phyloP scores from a whole-genome alignment of 2,113 vertebrate genomes.

The Sisor rabdophorus region DNA sequence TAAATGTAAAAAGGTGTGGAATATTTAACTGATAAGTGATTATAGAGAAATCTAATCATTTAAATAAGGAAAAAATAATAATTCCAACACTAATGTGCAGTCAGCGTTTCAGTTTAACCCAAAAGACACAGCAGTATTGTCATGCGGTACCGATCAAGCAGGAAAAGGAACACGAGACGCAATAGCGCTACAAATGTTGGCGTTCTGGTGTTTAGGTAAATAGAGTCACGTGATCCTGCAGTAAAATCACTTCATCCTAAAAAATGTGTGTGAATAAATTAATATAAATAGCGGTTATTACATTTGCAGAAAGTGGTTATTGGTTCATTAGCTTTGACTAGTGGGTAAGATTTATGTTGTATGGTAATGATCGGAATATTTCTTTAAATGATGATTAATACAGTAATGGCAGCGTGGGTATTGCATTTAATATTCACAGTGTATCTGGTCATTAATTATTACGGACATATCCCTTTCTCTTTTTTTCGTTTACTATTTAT shows the following conservation, averaged over 20 bases:
- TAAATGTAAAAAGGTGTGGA: no score
- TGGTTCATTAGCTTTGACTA: not conserved
- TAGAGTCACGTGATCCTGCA: not conserved
- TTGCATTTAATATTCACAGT: not conserved
- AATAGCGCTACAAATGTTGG: not conserved
- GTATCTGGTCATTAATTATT: not conserved
- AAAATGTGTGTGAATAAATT: not conserved
- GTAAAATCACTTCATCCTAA: not conserved
- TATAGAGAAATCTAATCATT: no score
- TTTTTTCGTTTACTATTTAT: no score
- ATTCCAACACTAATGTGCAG: no score
- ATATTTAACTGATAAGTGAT: no score
- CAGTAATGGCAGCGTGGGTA: not conserved
- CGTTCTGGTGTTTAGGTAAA: not conserved
- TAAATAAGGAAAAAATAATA: no score
- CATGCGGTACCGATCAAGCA: no score
- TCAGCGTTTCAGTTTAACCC: no score
- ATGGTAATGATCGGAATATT: not conserved
- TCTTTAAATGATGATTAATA: not conserved
- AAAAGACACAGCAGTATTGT: no score
- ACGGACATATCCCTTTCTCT: no score
- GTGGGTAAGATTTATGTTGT: not conserved
- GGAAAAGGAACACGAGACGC: no score
- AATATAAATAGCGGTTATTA: conserved; percentile 6
- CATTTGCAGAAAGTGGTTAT: not conserved